phyloP scores from a whole-genome alignment of 1,140 invertebrate genomes.

The Drosophila leontia region DNA sequence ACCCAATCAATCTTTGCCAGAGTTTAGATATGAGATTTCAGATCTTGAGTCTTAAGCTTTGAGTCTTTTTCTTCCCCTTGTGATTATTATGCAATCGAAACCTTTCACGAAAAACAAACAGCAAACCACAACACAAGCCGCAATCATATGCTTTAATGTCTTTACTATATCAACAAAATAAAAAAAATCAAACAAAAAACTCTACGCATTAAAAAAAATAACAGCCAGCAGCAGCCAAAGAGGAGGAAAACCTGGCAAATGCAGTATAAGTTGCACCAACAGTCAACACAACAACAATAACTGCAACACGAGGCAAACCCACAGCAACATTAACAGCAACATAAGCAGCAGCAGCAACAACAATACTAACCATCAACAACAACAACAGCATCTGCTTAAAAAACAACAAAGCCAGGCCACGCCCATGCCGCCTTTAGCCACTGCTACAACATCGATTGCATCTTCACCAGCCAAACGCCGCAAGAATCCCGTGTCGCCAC shows the following conservation, averaged over 20 bases:
- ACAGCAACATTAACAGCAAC: conserved; percentile 30
- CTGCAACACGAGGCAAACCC: conserved; percentile 33
- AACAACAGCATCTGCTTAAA: conserved; percentile 27
- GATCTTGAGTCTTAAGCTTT: neutral
- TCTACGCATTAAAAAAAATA: conserved; percentile 49
- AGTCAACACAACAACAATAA: conserved; percentile 41
- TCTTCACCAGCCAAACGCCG: conserved; percentile 63
- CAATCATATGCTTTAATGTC: conserved; percentile 57
- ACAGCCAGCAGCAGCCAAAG: conserved; percentile 31
- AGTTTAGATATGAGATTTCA: conserved; percentile 25
- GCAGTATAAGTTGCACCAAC: conserved; percentile 64
- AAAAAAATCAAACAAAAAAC: conserved; percentile 21
- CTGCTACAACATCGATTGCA: conserved; percentile 21
- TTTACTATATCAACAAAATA: conserved; percentile 46
- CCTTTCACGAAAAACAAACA: conserved; percentile 26
- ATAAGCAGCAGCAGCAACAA: conserved; percentile 33
- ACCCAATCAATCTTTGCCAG: conserved; percentile 40
- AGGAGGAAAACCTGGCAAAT: conserved; percentile 59
- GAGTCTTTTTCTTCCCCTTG: conserved; percentile 5
- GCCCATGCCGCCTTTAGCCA: conserved; percentile 72
- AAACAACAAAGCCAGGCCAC: conserved; percentile 51
- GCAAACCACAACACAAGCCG: conserved; percentile 46
- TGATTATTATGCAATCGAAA: conserved; percentile 60
- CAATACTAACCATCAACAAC: conserved; percentile 39
- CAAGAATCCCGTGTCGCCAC: conserved; percentile 73